Evolutionary conservation across 2,113 vertebrate genomes (phyloP).

Genomic region (Arenaria interpres): DNA sequence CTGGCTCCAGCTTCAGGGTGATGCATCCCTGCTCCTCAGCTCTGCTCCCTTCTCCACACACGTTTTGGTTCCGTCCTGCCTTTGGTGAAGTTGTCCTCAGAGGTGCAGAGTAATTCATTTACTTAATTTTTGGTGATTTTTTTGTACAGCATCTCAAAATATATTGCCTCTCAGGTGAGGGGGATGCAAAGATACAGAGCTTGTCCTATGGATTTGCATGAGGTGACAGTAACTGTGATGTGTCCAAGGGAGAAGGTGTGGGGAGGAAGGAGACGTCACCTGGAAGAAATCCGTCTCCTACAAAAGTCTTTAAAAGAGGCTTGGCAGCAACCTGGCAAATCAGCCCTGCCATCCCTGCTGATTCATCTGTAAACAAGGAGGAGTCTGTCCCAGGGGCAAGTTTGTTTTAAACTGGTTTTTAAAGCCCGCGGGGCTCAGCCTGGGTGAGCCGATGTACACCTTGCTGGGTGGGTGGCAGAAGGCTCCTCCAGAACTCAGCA

Average conservation of each 20-base stretch:
- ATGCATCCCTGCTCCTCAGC: not conserved
- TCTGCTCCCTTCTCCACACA: not conserved
- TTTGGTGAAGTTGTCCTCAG: not conserved
- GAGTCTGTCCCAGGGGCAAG: not conserved
- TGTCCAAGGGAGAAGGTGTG: not conserved
- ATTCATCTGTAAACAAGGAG: not conserved
- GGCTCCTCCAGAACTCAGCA: not conserved
- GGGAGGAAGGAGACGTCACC: not conserved
- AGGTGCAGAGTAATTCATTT: not conserved
- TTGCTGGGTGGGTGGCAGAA: not conserved
- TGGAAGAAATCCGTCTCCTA: not conserved
- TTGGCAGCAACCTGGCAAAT: not conserved
- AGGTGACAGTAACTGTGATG: not conserved
- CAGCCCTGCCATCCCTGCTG: not conserved
- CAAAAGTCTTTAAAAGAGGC: not conserved
- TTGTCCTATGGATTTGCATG: not conserved
- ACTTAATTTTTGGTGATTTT: not conserved
- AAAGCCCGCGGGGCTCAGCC: not conserved
- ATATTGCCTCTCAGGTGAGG: not conserved
- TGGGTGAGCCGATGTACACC: fast-evolving
- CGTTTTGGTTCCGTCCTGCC: not conserved
- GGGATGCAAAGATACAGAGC: not conserved
- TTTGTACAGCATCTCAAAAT: not conserved
- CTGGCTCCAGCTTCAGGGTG: not conserved
- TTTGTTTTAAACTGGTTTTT: not conserved